These are phyloP conservation scores for Cotesia typhae DNA, from an alignment of 1,140 invertebrate genomes.

Conservation along the genomic window DNA sequence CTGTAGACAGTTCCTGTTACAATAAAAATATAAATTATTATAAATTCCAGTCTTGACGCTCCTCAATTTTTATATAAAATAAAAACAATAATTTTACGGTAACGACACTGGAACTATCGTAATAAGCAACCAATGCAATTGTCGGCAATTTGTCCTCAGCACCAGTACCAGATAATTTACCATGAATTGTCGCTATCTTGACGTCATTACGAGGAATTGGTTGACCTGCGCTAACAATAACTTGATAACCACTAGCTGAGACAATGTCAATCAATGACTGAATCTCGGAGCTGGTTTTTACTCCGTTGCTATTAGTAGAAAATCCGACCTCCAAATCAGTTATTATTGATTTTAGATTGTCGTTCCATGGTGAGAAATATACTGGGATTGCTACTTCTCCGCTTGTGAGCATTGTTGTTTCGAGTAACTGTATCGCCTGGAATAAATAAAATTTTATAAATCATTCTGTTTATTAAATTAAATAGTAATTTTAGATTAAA, in stretches of 20 bases:
- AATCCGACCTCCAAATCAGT: slow-evolving; percentile 74
- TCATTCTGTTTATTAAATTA: neutral
- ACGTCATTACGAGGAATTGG: slow-evolving; percentile 78
- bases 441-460: slow-evolving; percentile 12
- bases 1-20: slow-evolving; percentile 80
- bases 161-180: slow-evolving; percentile 84
- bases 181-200: slow-evolving; percentile 85
- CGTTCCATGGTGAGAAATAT: slow-evolving; percentile 84
- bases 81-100: slow-evolving; percentile 72
- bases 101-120: slow-evolving; percentile 87
- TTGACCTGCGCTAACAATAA: slow-evolving; percentile 78
- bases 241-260: slow-evolving; percentile 92
- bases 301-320: slow-evolving; percentile 66
- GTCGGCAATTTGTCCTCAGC: slow-evolving; percentile 83
- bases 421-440: slow-evolving; percentile 7
- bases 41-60: too few species aligned
- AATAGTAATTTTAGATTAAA: too few species aligned
- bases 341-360: slow-evolving; percentile 79
- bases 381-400: slow-evolving; percentile 87
- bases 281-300: slow-evolving; percentile 69
- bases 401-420: slow-evolving; percentile 69
- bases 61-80: too few species aligned
- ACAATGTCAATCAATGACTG: slow-evolving; percentile 85
- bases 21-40: slow-evolving; percentile 26
- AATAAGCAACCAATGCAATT: slow-evolving; percentile 90